Conservation (phyloP, 1,140 invertebrate species). For the Sinella curviseta region DNA sequence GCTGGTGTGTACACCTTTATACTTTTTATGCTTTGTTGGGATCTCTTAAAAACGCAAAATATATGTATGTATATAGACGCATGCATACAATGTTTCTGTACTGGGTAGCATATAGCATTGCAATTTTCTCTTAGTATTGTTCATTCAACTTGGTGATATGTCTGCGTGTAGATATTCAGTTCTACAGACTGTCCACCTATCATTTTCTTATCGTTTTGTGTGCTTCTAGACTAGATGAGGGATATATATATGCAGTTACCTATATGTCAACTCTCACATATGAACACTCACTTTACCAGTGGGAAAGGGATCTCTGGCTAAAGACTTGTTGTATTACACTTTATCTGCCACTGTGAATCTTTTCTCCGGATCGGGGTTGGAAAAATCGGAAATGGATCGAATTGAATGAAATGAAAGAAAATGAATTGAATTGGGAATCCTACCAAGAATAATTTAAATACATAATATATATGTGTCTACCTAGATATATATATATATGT, state of each 20-base stretch:
- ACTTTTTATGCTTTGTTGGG: too few relatives aligned
- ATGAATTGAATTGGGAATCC: slow-evolving; percentile 49
- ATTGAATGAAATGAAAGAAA: slow-evolving; percentile 44
- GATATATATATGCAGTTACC: too few relatives aligned
- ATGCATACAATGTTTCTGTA: too few relatives aligned
- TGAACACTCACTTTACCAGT: not conserved
- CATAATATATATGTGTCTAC: not conserved
- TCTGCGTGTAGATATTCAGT: too few relatives aligned
- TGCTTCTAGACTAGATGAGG: too few relatives aligned
- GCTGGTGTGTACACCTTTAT: not conserved
- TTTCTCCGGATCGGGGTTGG: not conserved
- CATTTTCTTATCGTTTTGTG: slow-evolving; percentile 13
- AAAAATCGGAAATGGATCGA: slow-evolving; percentile 29
- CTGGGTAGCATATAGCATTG: too few relatives aligned
- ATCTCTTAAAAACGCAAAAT: too few relatives aligned
- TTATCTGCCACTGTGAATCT: not conserved
- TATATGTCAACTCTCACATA: slow-evolving; percentile 7
- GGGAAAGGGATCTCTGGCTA: too few relatives aligned
- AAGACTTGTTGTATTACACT: slow-evolving; percentile 10
- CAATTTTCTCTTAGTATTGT: too few relatives aligned
- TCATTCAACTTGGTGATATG: too few relatives aligned
- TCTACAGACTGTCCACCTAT: not conserved
- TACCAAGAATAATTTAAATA: not conserved
- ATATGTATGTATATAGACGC: not conserved
- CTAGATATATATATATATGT: slow-evolving; percentile 25